Evolutionary conservation across 2,797 vertebrate species (phyloP).

Genomic region (Dallia pectoralis): DNA sequence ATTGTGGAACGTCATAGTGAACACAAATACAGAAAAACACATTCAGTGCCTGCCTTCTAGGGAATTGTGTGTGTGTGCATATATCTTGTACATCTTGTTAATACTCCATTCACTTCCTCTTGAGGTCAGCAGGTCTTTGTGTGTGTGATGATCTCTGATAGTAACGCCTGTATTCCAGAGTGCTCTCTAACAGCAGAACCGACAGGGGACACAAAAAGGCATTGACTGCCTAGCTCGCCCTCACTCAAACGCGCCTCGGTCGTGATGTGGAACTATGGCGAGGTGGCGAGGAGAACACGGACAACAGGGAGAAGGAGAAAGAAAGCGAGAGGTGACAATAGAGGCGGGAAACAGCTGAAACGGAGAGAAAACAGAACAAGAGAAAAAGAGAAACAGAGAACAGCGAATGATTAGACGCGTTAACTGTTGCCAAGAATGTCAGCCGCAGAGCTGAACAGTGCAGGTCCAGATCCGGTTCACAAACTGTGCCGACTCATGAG

Average conservation of each 20-base stretch:
- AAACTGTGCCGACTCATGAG: slow-evolving; percentile 37
- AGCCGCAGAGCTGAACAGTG: slow-evolving; percentile 11
- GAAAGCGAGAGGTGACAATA: slow-evolving; percentile 40
- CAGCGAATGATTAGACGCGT: background rate
- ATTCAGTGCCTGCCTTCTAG: background rate
- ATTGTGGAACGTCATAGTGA: background rate
- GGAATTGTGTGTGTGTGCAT: slow-evolving; percentile 1
- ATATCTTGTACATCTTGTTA: background rate
- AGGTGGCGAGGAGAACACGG: slow-evolving; percentile 36
- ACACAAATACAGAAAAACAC: background rate
- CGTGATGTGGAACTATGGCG: slow-evolving; percentile 49
- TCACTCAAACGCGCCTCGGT: slow-evolving; percentile 40
- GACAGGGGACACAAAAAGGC: slow-evolving; percentile 5
- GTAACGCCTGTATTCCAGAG: too few species aligned
- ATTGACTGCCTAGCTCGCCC: slow-evolving; percentile 27
- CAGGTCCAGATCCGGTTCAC: slow-evolving; percentile 31
- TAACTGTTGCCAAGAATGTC: background rate
- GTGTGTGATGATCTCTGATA: background rate
- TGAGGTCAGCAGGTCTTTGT: background rate
- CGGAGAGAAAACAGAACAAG: background rate
- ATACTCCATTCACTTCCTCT: background rate
- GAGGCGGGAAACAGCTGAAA: background rate
- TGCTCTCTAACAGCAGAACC: background rate
- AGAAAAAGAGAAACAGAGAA: slow-evolving; percentile 9
- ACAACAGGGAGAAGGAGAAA: slow-evolving; percentile 43